phyloP scores from a whole-genome alignment of 2,797 vertebrate genomes.

The Acanthurus lineatus region DNA sequence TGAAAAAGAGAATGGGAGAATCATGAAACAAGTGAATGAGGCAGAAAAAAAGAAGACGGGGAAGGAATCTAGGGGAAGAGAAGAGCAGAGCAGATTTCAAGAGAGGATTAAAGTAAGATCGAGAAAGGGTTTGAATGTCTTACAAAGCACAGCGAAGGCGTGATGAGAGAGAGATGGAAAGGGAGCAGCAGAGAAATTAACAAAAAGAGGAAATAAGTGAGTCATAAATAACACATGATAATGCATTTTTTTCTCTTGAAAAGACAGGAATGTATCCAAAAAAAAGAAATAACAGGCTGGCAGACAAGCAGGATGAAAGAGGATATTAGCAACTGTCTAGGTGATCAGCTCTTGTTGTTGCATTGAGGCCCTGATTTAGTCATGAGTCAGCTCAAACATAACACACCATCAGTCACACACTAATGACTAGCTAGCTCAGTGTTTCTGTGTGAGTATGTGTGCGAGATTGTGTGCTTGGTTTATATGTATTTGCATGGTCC shows the following conservation, averaged over 20 bases:
- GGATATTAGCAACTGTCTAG: conserved; percentile 37
- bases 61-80: background rate
- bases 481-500: conserved; percentile 34
- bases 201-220: conserved; percentile 27
- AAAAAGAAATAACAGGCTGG: background rate
- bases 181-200: conserved; percentile 52
- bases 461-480: conserved; percentile 13
- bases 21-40: background rate
- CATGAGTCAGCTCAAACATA: conserved; percentile 60
- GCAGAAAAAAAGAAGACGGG: background rate
- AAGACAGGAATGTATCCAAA: conserved; percentile 12
- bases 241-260: conserved; percentile 22
- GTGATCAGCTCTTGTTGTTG: conserved; percentile 49
- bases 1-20: conserved; percentile 12
- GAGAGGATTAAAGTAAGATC: conserved; percentile 20
- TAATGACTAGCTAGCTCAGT: conserved; percentile 52
- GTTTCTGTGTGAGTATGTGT: background rate
- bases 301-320: conserved; percentile 11
- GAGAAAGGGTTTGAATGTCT: conserved; percentile 22
- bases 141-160: conserved; percentile 18
- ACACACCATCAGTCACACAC: conserved; percentile 60
- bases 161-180: background rate
- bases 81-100: conserved; percentile 10
- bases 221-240: conserved; percentile 36
- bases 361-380: conserved; percentile 37